Evolutionary conservation across 2,888 invertebrate species (phyloP).

Genomic region (Criorhina ranunculi): DNA sequence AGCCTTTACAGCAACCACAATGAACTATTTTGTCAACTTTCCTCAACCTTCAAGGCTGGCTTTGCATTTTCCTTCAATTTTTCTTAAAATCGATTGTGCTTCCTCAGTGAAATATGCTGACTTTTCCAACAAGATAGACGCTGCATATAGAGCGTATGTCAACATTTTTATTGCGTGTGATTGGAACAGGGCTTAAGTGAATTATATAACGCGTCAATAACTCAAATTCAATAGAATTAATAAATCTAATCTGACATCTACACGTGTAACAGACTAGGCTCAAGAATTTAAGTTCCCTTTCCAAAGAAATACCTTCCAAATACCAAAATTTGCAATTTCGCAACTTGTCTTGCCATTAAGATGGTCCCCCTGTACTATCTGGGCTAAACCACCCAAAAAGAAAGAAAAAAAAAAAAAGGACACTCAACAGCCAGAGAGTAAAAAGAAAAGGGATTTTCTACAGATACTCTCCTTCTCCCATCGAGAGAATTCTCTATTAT

Average conservation of each 20-base stretch:
- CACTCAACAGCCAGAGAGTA: background rate
- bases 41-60: too few relatives aligned
- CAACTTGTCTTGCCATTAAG: background rate
- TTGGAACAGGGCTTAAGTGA: too few relatives aligned
- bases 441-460: slow-evolving; percentile 20
- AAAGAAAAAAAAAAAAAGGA: background rate
- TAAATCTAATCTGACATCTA: background rate
- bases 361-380: slow-evolving; percentile 10
- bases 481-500: slow-evolving; percentile 14
- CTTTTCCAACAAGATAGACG: too few relatives aligned
- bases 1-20: too few relatives aligned
- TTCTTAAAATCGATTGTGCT: too few relatives aligned
- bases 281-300: background rate
- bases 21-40: too few relatives aligned
- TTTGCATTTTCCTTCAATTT: too few relatives aligned
- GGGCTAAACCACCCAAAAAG: background rate
- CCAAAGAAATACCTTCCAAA: slow-evolving; percentile 4
- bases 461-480: slow-evolving; percentile 13
- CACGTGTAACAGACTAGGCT: background rate
- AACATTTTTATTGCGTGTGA: too few relatives aligned
- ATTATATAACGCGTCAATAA: too few relatives aligned
- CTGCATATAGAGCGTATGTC: too few relatives aligned
- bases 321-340: slow-evolving; percentile 13
- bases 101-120: too few relatives aligned
- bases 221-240: background rate